A percentile compares a stretch with the other conserved stretches of the same genome.
Evolutionary conservation across 2,113 vertebrate species (phyloP).

Genomic region (Labeo rohita): DNA sequence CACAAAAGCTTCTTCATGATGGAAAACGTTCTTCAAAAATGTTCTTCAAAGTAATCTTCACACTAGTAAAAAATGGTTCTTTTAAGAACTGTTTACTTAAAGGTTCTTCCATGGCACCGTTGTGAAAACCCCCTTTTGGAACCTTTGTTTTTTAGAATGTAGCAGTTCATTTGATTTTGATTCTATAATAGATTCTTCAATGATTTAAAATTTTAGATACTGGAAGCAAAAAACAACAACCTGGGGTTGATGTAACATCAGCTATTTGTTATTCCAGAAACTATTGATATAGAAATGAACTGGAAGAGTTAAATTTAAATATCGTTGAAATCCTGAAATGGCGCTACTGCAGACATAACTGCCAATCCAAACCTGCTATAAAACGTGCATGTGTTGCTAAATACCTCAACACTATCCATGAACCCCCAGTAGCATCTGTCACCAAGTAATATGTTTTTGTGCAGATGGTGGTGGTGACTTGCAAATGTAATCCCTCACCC

Average conservation of each 20-base stretch:
- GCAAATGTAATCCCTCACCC: conserved; percentile 30
- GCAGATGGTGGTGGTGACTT: conserved; percentile 16
- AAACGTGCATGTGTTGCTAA: conserved; percentile 30
- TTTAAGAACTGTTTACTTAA: neutral
- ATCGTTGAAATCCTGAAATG: neutral
- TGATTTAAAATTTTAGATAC: neutral
- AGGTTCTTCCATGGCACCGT: no score
- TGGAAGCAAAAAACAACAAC: neutral
- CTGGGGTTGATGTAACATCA: neutral
- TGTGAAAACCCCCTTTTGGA: no score
- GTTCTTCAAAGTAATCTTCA: no score
- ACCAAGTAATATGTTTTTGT: neutral
- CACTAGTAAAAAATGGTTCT: neutral
- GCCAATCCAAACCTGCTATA: conserved; percentile 12
- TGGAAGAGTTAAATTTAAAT: neutral
- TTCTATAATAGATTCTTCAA: neutral
- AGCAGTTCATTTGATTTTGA: neutral
- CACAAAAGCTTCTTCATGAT: neutral
- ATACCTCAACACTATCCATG: conserved; percentile 32
- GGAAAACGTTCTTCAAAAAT: no score
- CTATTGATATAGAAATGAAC: neutral
- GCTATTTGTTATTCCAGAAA: neutral
- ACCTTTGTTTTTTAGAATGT: no score
- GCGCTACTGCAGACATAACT: neutral
- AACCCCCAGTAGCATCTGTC: conserved; percentile 32